phyloP scores from a whole-genome alignment of 2,888 invertebrate genomes.

The Eupithecia insigniata region DNA sequence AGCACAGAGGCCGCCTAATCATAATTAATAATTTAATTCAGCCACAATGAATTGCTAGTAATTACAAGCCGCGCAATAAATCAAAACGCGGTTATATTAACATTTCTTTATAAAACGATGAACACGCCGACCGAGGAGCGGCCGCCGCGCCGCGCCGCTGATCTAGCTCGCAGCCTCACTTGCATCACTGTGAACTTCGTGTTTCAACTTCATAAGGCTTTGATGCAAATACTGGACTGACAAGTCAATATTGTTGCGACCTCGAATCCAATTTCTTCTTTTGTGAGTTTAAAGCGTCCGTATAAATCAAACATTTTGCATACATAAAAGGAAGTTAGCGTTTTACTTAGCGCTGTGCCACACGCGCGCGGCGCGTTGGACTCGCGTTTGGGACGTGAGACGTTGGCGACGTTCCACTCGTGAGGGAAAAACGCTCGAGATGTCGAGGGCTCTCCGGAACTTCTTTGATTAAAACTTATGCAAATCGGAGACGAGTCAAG shows the following conservation, averaged over 20 bases:
- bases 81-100: constrained; percentile 30
- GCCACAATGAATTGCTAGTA: constrained; percentile 22
- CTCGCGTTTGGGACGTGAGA: too few relatives aligned
- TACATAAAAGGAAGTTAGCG: not conserved
- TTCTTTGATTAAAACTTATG: constrained; percentile 79
- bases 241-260: not conserved
- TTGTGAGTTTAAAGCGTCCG: not conserved
- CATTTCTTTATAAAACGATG: constrained; percentile 39
- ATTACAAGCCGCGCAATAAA: constrained; percentile 26
- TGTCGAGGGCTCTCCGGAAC: constrained; percentile 54
- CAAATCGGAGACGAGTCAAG: constrained; percentile 64
- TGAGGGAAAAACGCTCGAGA: constrained; percentile 24
- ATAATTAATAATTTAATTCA: constrained; percentile 22
- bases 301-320: not conserved
- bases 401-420: constrained; percentile 20
- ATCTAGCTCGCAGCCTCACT: constrained; percentile 9
- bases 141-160: constrained; percentile 17
- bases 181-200: too few relatives aligned
- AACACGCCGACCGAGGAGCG: constrained; percentile 34
- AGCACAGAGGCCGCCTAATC: not conserved
- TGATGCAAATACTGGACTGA: not conserved
- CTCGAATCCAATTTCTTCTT: not conserved
- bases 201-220: not conserved
- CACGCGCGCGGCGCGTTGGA: too few relatives aligned
- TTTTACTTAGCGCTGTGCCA: not conserved